Percentiles rank a stretch among this genome's conserved stretches.
phyloP scores from a whole-genome alignment of 2,888 invertebrate species.

The Tanaodytes sp. region DNA sequence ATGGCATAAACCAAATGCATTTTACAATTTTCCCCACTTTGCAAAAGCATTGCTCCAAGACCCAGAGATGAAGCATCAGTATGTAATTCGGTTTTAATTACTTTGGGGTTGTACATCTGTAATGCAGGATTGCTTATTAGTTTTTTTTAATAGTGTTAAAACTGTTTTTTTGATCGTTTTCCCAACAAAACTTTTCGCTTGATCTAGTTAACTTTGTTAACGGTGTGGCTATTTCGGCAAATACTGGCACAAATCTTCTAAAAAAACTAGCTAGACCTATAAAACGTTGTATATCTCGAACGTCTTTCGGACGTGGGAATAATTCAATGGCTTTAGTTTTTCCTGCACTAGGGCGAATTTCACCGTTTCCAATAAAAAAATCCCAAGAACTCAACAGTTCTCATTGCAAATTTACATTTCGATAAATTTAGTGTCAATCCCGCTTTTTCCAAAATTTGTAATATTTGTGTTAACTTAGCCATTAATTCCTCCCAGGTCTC shows the following conservation, averaged over 20 bases:
- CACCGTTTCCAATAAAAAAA: neutral
- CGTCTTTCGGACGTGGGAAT: neutral
- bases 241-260: conserved; percentile 6
- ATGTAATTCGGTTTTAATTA: conserved; percentile 36
- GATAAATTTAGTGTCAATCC: neutral
- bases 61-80: conserved; percentile 50
- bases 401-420: neutral
- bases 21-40: conserved; percentile 18
- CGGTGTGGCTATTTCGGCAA: conserved; percentile 2
- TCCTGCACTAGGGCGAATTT: neutral
- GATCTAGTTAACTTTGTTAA: neutral
- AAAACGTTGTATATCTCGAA: neutral
- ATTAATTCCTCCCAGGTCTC: neutral
- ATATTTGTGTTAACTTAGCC: neutral
- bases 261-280: conserved; percentile 4
- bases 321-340: neutral
- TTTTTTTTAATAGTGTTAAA: neutral
- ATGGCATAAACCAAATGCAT: conserved; percentile 33
- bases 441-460: neutral
- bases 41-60: conserved; percentile 47
- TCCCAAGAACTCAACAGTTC: neutral
- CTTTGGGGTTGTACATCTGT: conserved; percentile 5
- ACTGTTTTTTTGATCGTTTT: neutral
- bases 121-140: conserved; percentile 11
- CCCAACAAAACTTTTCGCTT: conserved; percentile 10